Conservation (phyloP, 2,888 invertebrate species). For the Omphaloscelis lunosa region DNA sequence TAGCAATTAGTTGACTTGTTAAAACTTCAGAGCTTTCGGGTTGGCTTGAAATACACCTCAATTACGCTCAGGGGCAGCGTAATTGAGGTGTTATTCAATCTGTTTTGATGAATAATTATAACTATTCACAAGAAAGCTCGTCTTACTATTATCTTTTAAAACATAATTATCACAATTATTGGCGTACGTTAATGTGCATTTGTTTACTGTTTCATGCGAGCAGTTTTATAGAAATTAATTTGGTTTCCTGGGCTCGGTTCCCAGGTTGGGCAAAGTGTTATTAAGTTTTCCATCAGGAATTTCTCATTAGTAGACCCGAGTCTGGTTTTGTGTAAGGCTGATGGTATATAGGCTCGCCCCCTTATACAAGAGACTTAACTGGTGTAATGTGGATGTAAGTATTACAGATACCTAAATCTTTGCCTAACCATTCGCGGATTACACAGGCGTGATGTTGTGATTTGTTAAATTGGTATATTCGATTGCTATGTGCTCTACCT, state of each 20-base stretch:
- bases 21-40: not conserved
- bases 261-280: not conserved
- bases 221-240: not conserved
- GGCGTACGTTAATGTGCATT: not conserved
- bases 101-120: not conserved
- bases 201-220: not conserved
- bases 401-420: not conserved
- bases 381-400: not conserved
- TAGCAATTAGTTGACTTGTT: not conserved
- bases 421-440: not conserved
- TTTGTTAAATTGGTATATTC: not conserved
- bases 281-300: not conserved
- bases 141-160: not conserved
- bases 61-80: not conserved
- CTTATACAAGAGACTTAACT: not conserved
- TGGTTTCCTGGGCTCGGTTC: too few species aligned
- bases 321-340: not conserved
- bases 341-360: not conserved
- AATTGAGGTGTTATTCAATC: not conserved
- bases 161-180: not conserved
- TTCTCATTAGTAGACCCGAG: not conserved
- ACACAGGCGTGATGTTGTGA: not conserved
- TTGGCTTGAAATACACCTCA: constrained; percentile 2
- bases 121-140: not conserved
- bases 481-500: too few species aligned